Percentiles rank a stretch among this genome's conserved stretches.
These are phyloP conservation scores for Ennomos fuscantarius DNA, from an alignment of 2,888 invertebrate genomes.

Conservation along the genomic window DNA sequence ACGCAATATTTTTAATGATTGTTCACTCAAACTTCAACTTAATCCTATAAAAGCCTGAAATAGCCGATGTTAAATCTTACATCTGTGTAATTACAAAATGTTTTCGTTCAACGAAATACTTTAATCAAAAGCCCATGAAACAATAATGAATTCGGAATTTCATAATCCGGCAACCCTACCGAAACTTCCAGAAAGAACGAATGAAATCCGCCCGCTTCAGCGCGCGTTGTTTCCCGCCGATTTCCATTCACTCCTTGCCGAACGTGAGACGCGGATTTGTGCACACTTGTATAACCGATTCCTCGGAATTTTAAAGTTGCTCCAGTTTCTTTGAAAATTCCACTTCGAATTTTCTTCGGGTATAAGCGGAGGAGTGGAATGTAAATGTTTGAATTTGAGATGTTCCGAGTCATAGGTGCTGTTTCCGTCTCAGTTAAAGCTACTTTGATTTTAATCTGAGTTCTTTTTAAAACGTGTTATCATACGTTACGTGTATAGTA, in stretches of 20 bases:
- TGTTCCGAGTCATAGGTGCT: conserved; percentile 15
- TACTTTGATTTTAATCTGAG: conserved; percentile 4
- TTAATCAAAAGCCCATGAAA: conserved; percentile 26
- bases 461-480: background rate
- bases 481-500: no score
- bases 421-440: background rate
- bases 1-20: no score
- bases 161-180: conserved; percentile 31
- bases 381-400: conserved; percentile 20
- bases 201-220: conserved; percentile 52
- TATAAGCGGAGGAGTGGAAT: conserved; percentile 18
- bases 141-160: conserved; percentile 26
- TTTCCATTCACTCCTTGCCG: conserved; percentile 53
- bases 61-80: conserved; percentile 1
- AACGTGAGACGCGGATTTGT: conserved; percentile 39
- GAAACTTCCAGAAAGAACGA: conserved; percentile 42
- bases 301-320: conserved; percentile 38
- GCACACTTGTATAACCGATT: conserved; percentile 40
- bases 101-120: conserved; percentile 18
- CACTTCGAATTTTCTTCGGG: conserved; percentile 15
- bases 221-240: conserved; percentile 58
- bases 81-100: conserved; percentile 2
- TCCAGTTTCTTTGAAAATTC: conserved; percentile 24
- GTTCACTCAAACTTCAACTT: background rate
- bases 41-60: conserved; percentile 6